phyloP scores from a whole-genome alignment of 2,113 vertebrate species.

The Megaceryle torquata region DNA sequence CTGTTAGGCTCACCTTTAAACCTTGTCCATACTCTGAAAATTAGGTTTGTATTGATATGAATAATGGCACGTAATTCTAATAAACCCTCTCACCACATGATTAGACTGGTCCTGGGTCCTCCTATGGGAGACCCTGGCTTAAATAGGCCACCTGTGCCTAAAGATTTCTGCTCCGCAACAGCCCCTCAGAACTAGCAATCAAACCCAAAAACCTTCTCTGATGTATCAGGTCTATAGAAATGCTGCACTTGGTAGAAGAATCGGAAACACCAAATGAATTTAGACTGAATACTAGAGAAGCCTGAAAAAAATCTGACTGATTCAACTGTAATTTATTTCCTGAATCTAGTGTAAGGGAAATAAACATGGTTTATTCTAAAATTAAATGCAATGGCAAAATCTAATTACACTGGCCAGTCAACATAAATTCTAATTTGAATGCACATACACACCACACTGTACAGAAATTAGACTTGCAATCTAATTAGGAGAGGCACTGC shows the following conservation, averaged over 20 bases:
- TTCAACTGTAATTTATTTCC: background rate
- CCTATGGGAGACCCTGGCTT: background rate
- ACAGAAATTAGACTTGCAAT: conserved; percentile 7
- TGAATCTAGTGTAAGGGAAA: background rate
- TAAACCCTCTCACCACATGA: background rate
- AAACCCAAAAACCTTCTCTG: background rate
- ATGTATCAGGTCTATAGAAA: background rate
- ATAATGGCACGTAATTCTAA: background rate
- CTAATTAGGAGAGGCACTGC: background rate
- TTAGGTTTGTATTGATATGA: background rate
- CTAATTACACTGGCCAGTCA: background rate
- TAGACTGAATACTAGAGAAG: background rate
- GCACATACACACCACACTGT: background rate
- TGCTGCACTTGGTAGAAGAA: background rate
- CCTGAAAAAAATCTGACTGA: background rate
- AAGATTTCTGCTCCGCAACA: background rate
- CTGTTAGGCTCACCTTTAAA: background rate
- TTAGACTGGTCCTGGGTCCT: background rate
- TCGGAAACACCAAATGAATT: background rate
- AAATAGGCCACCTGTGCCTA: background rate
- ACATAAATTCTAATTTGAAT: background rate
- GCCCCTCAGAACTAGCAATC: background rate
- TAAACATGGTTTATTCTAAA: conserved; percentile 26
- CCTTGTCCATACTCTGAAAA: background rate
- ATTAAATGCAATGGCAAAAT: conserved; percentile 11